Percentiles rank a stretch among this genome's conserved stretches.
phyloP scores from a whole-genome alignment of 2,113 vertebrate genomes.

The Cyphomyrus discorhynchus region DNA sequence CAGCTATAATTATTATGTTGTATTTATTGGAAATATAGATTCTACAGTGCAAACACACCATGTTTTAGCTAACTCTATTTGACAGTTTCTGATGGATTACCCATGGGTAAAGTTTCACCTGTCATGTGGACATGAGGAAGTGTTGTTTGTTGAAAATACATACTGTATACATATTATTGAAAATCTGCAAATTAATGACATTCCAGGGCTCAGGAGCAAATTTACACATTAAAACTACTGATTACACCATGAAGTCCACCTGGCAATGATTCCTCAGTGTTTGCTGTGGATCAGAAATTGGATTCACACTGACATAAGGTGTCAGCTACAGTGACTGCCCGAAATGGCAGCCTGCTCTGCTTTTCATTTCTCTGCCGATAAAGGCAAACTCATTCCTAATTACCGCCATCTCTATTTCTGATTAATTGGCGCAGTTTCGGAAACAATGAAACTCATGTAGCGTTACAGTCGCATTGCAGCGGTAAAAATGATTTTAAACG shows the following conservation, averaged over 20 bases:
- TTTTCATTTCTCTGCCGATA: background rate
- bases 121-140: background rate
- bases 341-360: background rate
- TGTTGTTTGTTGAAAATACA: background rate
- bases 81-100: background rate
- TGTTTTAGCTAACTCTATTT: background rate
- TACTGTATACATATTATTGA: background rate
- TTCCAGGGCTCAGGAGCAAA: background rate
- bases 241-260: background rate
- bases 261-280: background rate
- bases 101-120: background rate
- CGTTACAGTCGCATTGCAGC: constrained; percentile 20
- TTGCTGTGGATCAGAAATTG: background rate
- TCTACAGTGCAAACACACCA: background rate
- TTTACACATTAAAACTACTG: background rate
- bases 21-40: background rate
- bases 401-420: background rate
- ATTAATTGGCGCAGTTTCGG: background rate
- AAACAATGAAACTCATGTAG: constrained; percentile 21
- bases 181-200: background rate
- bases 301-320: background rate
- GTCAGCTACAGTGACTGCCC: background rate
- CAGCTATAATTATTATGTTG: background rate
- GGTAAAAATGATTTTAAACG: constrained; percentile 14
- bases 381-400: background rate